Base-by-base conservation (phyloP, 2,797 vertebrate species). In the Galagoides demidoff region DNA sequence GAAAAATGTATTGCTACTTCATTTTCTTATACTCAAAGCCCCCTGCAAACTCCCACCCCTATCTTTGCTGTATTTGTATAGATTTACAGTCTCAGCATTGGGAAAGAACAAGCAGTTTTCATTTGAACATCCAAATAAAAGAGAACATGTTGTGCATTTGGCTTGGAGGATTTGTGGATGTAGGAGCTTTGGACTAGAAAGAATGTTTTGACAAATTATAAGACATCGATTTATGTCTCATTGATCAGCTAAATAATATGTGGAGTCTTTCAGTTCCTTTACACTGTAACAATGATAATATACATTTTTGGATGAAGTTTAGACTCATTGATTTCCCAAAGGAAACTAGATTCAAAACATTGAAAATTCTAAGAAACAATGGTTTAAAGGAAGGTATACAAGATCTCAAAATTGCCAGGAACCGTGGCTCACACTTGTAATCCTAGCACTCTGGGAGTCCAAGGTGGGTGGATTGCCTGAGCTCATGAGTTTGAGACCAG, bases 291-390 rank as follows among this genome's bases (percentile, higher is more conserved):
- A 77, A 94, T 43, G 74, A 49, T 59, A 90, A 85, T 29, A 43
- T 52, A 64, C 13, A 71, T 68, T 9, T 52, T 52, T 76, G 39
- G 25, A 82, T 88, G 37, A 27, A 71, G 79, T 95, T 93, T 92
- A 88, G 87, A 93, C 34, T 92, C 73, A 82, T 31, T 68, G 57
- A 63, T 39, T 94, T 96, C 79, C 85, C 85, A 77, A 81, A 94
- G 29, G 70, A 94, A 90, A 89, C 45, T 59, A 78, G 49, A 94
- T 70, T 78, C 57, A 76, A 89, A 77, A 89, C 43, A 87, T 59
- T 89, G 52, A 64, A 94, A 94, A 95, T 96, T 78, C 63, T 27
- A 96, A 95, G 73, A 92, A 96, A 45, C 34, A 93, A 37, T 89
- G 71, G 74, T 88, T 94, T 64, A 79, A 91, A 93, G 59, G 87